A percentile compares a stretch with the other conserved stretches of the same genome.
phyloP scores from a whole-genome alignment of 2,113 vertebrate species.

The Callorhinus ursinus region DNA sequence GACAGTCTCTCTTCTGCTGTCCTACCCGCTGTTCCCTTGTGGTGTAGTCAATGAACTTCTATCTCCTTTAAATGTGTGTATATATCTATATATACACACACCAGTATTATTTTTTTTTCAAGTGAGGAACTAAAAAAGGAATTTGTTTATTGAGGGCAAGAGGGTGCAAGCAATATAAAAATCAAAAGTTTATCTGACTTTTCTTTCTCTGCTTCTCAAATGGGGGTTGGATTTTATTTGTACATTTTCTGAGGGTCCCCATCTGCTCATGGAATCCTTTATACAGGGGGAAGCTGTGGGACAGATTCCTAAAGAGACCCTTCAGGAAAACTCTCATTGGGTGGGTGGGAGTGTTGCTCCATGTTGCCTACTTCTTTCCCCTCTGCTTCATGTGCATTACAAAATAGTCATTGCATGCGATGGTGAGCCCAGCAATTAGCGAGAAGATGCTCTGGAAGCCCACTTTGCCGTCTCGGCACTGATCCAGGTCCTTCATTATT shows the following conservation, averaged over 20 bases:
- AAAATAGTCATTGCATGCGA: slow-evolving; percentile 53
- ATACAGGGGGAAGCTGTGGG: neutral
- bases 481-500: too few species aligned
- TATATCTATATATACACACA: neutral
- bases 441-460: too few species aligned
- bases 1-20: neutral
- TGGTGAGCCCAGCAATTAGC: too few species aligned
- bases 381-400: slow-evolving; percentile 86
- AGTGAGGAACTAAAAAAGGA: slow-evolving; percentile 66
- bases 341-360: neutral
- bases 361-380: slow-evolving; percentile 74
- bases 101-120: neutral
- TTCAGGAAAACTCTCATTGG: neutral
- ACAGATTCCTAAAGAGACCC: neutral
- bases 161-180: too few species aligned
- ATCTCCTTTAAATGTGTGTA: neutral
- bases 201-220: too few species aligned
- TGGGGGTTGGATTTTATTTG: too few species aligned
- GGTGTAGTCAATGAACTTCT: neutral
- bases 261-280: slow-evolving; percentile 38
- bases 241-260: slow-evolving; percentile 29
- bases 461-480: too few species aligned
- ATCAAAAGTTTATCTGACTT: too few species aligned
- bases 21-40: neutral
- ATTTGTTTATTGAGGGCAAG: slow-evolving; percentile 33